phyloP scores from a whole-genome alignment of 53 echinoderm and acorn worm genomes.

The Apostichopus leukothele region DNA sequence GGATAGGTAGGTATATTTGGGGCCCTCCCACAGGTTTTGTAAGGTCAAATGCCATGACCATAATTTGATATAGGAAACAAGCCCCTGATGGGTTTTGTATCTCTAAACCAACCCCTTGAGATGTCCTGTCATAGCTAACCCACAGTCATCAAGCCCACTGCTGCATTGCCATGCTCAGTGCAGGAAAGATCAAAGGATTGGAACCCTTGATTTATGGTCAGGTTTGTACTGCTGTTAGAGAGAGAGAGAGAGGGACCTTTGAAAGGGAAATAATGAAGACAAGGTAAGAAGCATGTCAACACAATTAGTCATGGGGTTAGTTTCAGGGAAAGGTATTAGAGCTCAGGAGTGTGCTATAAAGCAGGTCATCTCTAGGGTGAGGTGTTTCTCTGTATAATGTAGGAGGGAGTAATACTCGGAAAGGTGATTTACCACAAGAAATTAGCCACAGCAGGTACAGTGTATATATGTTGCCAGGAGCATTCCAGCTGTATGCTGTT shows the following conservation, averaged over 20 bases:
- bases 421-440: too few relatives aligned
- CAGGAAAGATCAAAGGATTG: constrained; percentile 14
- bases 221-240: neutral
- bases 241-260: neutral
- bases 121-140: constrained; percentile 5
- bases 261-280: neutral
- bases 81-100: neutral
- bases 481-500: too few relatives aligned
- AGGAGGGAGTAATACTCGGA: too few relatives aligned
- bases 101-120: constrained; percentile 18
- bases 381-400: too few relatives aligned
- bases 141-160: constrained; percentile 12
- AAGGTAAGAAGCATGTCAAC: neutral
- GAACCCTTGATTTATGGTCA: constrained; percentile 17
- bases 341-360: too few relatives aligned
- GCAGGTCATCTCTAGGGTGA: too few relatives aligned
- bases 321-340: too few relatives aligned
- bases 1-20: neutral
- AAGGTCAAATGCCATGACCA: constrained; percentile 16
- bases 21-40: constrained; percentile 9
- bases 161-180: neutral
- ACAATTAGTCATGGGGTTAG: constrained; percentile 5
- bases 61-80: constrained; percentile 31
- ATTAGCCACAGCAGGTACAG: too few relatives aligned
- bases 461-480: too few relatives aligned